Conservation (phyloP, 2,888 invertebrate species). For the Cheilosia urbana region DNA sequence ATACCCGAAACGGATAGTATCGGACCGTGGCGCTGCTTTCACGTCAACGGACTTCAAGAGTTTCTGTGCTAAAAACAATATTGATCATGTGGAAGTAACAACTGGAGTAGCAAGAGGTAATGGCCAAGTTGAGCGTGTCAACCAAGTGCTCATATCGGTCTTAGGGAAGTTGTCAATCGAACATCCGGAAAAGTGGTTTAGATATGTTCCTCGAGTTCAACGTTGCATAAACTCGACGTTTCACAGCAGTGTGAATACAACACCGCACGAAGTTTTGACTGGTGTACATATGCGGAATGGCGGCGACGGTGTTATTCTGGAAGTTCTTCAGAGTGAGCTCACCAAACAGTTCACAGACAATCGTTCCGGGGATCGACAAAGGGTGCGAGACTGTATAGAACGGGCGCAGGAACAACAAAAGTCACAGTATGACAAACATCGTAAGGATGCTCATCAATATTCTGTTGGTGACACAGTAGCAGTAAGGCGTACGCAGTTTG, state of each 20-base stretch:
- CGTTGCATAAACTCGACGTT: neutral
- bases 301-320: too few species aligned
- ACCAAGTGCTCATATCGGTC: neutral
- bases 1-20: too few species aligned
- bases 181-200: conserved; percentile 14
- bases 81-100: neutral
- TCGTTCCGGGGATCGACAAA: neutral
- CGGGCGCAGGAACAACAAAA: neutral
- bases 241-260: too few species aligned
- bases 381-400: neutral
- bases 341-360: neutral
- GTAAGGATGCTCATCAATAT: neutral
- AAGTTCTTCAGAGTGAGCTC: too few species aligned
- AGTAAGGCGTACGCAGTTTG: conserved; percentile 13
- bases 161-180: neutral
- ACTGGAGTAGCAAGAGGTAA: neutral
- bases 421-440: neutral
- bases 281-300: too few species aligned
- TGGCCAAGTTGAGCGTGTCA: neutral
- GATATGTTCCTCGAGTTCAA: neutral
- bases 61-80: conserved; percentile 5
- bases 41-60: conserved; percentile 5
- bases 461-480: conserved; percentile 1
- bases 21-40: conserved; percentile 7
- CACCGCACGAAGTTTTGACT: too few species aligned